Evolutionary conservation across 2,888 invertebrate species (phyloP).

Genomic region (Drosophila tripunctata): DNA sequence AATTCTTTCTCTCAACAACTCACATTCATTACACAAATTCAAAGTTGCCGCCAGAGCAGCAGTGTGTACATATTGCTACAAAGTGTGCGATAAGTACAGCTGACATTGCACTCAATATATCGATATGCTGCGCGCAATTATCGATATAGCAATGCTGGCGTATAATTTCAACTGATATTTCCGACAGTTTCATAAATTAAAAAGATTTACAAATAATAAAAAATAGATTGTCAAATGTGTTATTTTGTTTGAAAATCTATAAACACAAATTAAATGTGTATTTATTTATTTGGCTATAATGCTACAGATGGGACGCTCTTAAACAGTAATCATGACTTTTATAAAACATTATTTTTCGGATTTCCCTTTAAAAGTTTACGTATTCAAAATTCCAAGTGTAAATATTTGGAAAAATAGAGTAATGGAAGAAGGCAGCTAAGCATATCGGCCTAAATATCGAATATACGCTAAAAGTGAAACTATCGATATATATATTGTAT

Average conservation of each 20-base stretch:
- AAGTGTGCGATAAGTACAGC: conserved; percentile 4
- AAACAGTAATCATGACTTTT: not conserved
- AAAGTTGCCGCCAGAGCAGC: conserved; percentile 2
- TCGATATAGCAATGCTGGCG: no score
- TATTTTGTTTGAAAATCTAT: not conserved
- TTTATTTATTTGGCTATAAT: not conserved
- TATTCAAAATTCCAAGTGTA: not conserved
- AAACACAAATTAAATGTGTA: not conserved
- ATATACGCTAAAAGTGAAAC: not conserved
- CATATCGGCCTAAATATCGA: not conserved
- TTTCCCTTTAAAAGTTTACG: not conserved
- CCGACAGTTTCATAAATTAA: no score
- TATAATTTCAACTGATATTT: no score
- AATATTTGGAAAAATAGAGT: no score
- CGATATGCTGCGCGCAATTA: not conserved
- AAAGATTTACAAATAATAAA: no score
- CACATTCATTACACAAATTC: not conserved
- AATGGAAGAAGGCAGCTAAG: no score
- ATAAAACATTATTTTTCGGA: not conserved
- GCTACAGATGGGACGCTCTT: not conserved
- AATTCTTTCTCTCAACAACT: not conserved
- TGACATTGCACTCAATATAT: not conserved
- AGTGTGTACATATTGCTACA: conserved; percentile 16
- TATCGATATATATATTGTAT: conserved; percentile 35
- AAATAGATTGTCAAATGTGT: no score